A percentile compares a stretch with the other conserved stretches of the same genome.
These are phyloP conservation scores for Ceratitis capitata DNA, from an alignment of 1,140 invertebrate genomes.

Conservation along the genomic window DNA sequence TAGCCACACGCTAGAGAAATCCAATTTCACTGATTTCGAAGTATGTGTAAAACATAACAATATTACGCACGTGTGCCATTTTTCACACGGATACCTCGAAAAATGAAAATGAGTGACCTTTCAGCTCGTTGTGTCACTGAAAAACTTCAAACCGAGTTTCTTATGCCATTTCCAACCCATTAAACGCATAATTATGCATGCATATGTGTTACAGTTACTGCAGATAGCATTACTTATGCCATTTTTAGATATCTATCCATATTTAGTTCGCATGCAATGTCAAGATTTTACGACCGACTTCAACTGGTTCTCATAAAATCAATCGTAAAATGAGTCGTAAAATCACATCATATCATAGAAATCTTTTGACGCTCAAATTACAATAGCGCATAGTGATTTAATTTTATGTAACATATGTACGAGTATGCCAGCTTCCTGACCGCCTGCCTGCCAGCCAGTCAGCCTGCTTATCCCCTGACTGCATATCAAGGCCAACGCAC, in stretches of 20 bases:
- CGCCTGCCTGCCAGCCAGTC: not conserved
- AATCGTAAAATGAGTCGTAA: slow-evolving; percentile 22
- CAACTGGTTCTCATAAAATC: not conserved
- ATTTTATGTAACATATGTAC: not conserved
- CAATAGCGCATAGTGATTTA: not conserved
- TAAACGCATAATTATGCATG: not conserved
- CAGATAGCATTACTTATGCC: no score
- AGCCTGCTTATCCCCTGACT: no score
- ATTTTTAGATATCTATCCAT: not conserved
- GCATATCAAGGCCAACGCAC: not conserved
- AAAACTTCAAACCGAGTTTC: no score
- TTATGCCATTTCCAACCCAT: no score
- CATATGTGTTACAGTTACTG: not conserved
- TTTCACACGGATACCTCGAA: no score
- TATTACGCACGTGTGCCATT: no score
- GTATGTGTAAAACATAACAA: no score
- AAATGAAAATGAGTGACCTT: no score
- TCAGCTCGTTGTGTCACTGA: no score
- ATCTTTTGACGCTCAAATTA: not conserved
- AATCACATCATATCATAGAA: not conserved
- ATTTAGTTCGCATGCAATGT: not conserved
- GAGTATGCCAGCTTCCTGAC: slow-evolving; percentile 10
- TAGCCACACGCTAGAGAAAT: no score
- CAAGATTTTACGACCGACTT: not conserved
- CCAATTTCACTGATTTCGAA: no score